Conservation (phyloP, 2,113 vertebrate species). For the Engraulis encrasicolus region DNA sequence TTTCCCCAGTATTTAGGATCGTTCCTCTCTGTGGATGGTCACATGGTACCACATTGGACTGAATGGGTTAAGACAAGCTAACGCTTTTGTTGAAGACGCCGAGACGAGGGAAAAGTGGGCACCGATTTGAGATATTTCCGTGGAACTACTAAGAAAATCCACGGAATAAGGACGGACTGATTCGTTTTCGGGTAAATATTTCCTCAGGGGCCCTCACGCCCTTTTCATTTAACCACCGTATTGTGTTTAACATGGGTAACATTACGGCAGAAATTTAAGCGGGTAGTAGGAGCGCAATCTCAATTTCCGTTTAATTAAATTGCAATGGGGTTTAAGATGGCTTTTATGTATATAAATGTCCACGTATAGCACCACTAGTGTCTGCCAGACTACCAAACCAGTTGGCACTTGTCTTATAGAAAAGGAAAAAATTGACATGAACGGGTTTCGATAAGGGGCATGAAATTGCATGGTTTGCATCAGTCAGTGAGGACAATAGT, state of each 20-base stretch:
- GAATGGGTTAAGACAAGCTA: constrained; percentile 56
- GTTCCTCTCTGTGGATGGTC: constrained; percentile 51
- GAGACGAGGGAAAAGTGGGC: constrained; percentile 27
- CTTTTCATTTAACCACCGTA: neutral
- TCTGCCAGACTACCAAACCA: too few species aligned
- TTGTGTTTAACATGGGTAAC: neutral
- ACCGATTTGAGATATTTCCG: neutral
- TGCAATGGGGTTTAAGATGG: neutral
- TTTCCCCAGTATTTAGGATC: constrained; percentile 56
- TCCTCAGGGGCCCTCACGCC: neutral
- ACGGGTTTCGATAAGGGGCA: neutral
- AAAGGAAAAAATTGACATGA: neutral
- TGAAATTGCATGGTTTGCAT: neutral
- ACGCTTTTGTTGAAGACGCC: constrained; percentile 27
- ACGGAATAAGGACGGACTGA: neutral
- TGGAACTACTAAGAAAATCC: neutral
- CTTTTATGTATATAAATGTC: neutral
- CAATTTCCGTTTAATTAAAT: neutral
- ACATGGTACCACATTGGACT: constrained; percentile 35
- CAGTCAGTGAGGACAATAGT: neutral
- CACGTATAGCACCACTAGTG: neutral
- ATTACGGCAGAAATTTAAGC: neutral
- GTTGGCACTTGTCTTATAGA: neutral
- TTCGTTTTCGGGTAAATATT: neutral
- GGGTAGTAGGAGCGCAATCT: neutral